Conservation (phyloP, 2,888 invertebrate species). For the Pollenia griseotomentosa region DNA sequence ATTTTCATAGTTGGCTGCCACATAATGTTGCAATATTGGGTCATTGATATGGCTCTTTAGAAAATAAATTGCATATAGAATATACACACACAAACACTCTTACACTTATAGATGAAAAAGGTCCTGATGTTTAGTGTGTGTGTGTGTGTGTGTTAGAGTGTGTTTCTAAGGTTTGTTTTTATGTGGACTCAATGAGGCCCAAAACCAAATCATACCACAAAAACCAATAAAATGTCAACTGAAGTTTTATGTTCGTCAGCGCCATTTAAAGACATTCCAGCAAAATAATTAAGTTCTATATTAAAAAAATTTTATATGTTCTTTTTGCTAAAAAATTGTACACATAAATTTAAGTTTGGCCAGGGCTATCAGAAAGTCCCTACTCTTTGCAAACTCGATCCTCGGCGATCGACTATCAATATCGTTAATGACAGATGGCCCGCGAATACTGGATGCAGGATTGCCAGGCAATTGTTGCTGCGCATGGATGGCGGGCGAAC, state of each 20-base stretch:
- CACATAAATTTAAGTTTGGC: too few species aligned
- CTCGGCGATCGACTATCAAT: too few species aligned
- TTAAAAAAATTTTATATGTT: too few species aligned
- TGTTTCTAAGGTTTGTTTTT: constrained; percentile 22
- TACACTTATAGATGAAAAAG: background rate
- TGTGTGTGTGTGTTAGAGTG: background rate
- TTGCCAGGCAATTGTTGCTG: too few species aligned
- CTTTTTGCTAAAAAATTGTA: too few species aligned
- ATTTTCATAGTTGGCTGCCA: constrained; percentile 51
- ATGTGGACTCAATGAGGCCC: constrained; percentile 67
- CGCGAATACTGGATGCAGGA: too few species aligned
- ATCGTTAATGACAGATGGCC: too few species aligned
- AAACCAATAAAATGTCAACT: constrained; percentile 70
- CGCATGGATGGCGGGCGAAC: too few species aligned
- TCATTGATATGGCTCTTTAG: constrained; percentile 66
- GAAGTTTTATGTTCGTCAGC: constrained; percentile 47
- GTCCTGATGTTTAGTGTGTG: background rate
- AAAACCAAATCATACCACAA: constrained; percentile 71
- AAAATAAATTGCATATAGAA: constrained; percentile 10
- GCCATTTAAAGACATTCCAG: background rate
- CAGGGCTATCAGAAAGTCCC: too few species aligned
- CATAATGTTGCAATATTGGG: constrained; percentile 69
- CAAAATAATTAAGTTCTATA: background rate
- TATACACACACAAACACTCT: constrained; percentile 17
- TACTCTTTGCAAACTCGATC: too few species aligned